A percentile compares a stretch with the other conserved stretches of the same genome.
Evolutionary conservation across 2,797 vertebrate genomes (phyloP).

Genomic region (Gambusia yucatana): DNA sequence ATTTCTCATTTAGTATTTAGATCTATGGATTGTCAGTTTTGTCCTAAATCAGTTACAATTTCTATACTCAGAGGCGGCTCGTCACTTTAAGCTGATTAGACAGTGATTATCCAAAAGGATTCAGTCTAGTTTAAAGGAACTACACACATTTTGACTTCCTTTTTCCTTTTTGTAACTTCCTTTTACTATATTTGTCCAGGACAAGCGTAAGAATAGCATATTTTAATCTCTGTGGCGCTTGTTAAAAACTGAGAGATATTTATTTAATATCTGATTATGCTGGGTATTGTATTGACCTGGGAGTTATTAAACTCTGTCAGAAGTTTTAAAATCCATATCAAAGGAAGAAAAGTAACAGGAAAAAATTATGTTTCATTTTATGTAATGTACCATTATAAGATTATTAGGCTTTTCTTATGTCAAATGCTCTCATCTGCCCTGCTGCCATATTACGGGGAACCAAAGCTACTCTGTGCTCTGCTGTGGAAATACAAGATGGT

Average conservation of each 20-base stretch:
- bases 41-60: neutral
- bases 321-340: neutral
- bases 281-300: neutral
- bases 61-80: neutral
- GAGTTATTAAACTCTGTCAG: neutral
- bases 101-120: neutral
- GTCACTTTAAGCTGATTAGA: neutral
- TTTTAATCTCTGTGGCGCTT: no score
- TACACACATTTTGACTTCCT: neutral
- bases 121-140: neutral
- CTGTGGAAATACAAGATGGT: neutral
- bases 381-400: neutral
- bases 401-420: neutral
- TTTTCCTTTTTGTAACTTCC: neutral
- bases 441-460: neutral
- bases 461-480: neutral
- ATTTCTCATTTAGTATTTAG: neutral
- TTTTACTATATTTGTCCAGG: no score
- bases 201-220: no score
- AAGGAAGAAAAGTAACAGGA: neutral
- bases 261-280: neutral
- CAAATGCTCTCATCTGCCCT: neutral
- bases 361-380: neutral
- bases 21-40: neutral
- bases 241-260: neutral